Evolutionary conservation across 2,888 invertebrate genomes (phyloP), one percentile per base, ranked within the genome.

Genomic region (Ryuthela nishihirai): DNA sequence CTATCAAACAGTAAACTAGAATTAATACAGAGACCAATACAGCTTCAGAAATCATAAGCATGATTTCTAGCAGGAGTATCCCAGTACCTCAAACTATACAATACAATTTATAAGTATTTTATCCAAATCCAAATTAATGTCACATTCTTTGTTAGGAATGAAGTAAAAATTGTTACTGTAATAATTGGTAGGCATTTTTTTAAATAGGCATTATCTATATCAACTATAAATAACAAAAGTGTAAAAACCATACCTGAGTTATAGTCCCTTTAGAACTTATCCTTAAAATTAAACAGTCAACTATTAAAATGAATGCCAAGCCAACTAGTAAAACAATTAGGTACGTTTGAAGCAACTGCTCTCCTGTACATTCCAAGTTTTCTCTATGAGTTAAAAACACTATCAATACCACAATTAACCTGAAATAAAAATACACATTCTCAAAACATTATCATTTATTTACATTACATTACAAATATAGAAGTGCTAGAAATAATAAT

Each of bases 351-450:
- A 89, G 84, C 69, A 85, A 80, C 45, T 83, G 78, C 10, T 86
- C 87, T n/a, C 85, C 85, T 34, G 78, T 76, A 72, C 88, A 88
- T 67, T 79, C 80, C 82, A 85, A 83, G 70, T 83, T 81, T 6
- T 80, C 79, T 68, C 82, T 82, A 54, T 84, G 79, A 55, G 82
- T 81, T 67, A 80, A 78, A 69, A 82, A 83, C 42, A 83, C 83
- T 58, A 82, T 73, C 12, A 82, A 82, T 67, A 85, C 81, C 53
- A 83, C 74, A 17, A 82, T 78, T 66, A 85, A 75, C 85, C 85
- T 85, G 77, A 42, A 69, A 72, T 59, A 56, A 53, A 68, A 54
- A 53, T n/a, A n/a, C n/a, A n/a, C n/a, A n/a, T n/a, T n/a, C n/a
- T n/a, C n/a, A n/a, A n/a, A n/a, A n/a, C n/a, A n/a, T n/a, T n/a